Base-by-base conservation (phyloP, 2,888 invertebrate genomes). In the Hymenopus coronatus region DNA sequence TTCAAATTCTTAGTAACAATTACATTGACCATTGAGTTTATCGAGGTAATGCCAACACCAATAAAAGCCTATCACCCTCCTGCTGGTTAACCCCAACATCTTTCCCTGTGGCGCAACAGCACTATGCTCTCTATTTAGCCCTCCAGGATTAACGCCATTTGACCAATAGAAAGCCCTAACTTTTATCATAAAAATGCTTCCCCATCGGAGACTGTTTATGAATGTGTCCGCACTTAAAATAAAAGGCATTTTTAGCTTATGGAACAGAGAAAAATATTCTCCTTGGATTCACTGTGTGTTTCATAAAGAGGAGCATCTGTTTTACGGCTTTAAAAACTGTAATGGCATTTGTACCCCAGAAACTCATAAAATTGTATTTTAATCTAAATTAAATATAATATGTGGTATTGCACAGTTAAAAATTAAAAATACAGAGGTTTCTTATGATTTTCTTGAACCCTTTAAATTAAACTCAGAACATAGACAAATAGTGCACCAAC, bases 221-320 rank as follows among this genome's bases (percentile, higher is more conserved):
- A 81, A 86, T 70, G 81, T 86, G 86, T 28, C 12, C n/a, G 86
- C 86, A 70, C 70, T 86, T 81, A 86, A 86, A 86, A 81, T 81
- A 86, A 86, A 86, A 46, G 70, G 86, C 12, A 28, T 8, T 28
- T 28, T 70, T 30, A 40, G 40, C 12, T 40, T 9, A 40, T 40
- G 40, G 3, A 40, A 9, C 40, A 0, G 12, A 40, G 40, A 1
- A 12, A 9, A 40, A 40, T 40, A 40, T 40, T 12, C 40, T 40
- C 40, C 2, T 9, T 6, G 9, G 40, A 12, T 40, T 9, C 40
- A 40, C 12, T 12, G 70, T 81, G 28, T 70, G 4, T 20, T 20
- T 70, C 54, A 70, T 70, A 70, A 20, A 70, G 54, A 20, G 54
- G 1, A 40, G 4, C 54, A 6, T 70, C 25, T 6, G 1, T 70